These are phyloP conservation scores for Geopemphigus sp. DNA, from an alignment of 1,140 invertebrate genomes.

Conservation along the genomic window DNA sequence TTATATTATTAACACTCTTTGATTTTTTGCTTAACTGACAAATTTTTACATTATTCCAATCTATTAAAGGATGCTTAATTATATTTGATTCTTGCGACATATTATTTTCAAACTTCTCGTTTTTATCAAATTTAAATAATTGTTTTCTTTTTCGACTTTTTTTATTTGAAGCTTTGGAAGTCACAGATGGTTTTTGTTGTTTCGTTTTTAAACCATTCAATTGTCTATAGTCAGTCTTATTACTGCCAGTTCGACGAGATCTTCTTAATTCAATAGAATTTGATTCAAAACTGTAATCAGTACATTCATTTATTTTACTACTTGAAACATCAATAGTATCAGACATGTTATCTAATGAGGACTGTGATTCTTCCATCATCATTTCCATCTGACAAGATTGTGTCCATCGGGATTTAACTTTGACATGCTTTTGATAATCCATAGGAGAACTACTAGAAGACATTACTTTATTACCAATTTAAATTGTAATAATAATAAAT, in stretches of 20 bases:
- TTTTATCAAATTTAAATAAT: background rate
- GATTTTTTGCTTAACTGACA: background rate
- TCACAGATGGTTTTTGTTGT: background rate
- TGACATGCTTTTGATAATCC: conserved; percentile 65
- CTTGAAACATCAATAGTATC: conserved; percentile 17
- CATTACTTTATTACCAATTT: background rate
- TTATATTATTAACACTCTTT: conserved; percentile 22
- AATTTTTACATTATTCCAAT: conserved; percentile 1
- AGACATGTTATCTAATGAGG: conserved; percentile 32
- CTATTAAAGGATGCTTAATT: background rate
- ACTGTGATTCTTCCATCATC: conserved; percentile 57
- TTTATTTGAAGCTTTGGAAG: background rate
- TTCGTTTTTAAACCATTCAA: background rate
- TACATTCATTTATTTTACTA: conserved; percentile 32
- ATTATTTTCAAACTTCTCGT: background rate
- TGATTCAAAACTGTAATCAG: background rate
- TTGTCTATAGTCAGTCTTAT: background rate
- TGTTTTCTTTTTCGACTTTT: background rate
- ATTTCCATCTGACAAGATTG: conserved; percentile 79
- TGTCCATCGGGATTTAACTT: conserved; percentile 85
- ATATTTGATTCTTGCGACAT: background rate
- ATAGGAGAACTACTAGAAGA: conserved; percentile 27
- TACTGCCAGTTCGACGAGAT: background rate
- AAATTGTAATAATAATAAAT: too few species aligned
- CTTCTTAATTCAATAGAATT: conserved; percentile 1